Conservation (phyloP, 2,888 invertebrate genomes). For the Melanostoma mellinum region DNA sequence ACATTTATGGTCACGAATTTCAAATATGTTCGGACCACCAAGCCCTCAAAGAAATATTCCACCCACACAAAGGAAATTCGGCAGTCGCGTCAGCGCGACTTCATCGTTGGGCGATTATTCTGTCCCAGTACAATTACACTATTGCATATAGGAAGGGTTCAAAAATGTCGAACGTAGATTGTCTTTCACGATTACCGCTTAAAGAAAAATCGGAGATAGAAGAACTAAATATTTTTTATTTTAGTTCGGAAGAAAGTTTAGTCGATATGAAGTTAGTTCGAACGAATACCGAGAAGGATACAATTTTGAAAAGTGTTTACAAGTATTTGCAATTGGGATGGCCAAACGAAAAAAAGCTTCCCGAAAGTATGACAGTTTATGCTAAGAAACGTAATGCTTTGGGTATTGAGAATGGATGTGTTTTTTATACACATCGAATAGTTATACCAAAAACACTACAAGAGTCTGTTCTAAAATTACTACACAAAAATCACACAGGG, state of each 20-base stretch:
- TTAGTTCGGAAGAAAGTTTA: background rate
- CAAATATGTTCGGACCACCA: conserved; percentile 66
- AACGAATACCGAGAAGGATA: background rate
- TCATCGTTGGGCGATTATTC: background rate
- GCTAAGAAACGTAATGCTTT: background rate
- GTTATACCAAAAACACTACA: background rate
- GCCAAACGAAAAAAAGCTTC: background rate
- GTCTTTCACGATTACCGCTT: background rate
- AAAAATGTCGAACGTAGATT: background rate
- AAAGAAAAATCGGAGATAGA: background rate
- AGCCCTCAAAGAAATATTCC: background rate
- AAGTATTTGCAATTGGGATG: background rate
- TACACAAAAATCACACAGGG: conserved; percentile 18
- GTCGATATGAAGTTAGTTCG: background rate
- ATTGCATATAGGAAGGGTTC: background rate
- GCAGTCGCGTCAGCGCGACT: background rate
- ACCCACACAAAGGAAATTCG: background rate
- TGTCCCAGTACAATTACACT: background rate
- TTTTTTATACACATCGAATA: conserved; percentile 11
- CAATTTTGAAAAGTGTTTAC: background rate
- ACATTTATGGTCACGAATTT: conserved; percentile 76
- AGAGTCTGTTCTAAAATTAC: background rate
- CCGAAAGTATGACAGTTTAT: background rate
- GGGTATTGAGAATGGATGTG: conserved; percentile 3
- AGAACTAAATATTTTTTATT: background rate